These are phyloP conservation scores for Plagodis pulveraria DNA, from an alignment of 2,888 invertebrate genomes.

Conservation along the genomic window DNA sequence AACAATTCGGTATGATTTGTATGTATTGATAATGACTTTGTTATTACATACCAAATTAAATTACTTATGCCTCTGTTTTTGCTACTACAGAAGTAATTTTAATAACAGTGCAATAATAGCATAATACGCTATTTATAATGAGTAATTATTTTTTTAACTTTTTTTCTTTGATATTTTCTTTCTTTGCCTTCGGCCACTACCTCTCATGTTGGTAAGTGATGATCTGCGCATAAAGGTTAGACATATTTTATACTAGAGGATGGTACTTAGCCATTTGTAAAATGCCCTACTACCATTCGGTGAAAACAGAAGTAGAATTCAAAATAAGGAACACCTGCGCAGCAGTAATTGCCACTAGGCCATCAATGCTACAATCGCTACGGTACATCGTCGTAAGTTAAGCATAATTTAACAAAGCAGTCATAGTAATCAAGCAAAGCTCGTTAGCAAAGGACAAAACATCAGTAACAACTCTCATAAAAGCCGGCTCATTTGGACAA, in stretches of 20 bases:
- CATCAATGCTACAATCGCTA: neutral
- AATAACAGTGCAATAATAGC: too few relatives aligned
- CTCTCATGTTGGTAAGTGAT: neutral
- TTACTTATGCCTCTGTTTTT: neutral
- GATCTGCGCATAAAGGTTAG: too few relatives aligned
- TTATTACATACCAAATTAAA: conserved; percentile 3
- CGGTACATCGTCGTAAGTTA: conserved; percentile 1
- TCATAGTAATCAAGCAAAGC: conserved; percentile 21
- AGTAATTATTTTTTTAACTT: too few relatives aligned
- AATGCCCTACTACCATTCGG: too few relatives aligned
- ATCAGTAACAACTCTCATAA: conserved; percentile 31
- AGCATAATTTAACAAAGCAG: conserved; percentile 2
- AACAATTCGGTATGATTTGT: conserved; percentile 1
- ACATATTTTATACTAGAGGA: too few relatives aligned
- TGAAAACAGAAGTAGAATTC: too few relatives aligned
- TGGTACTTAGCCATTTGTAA: too few relatives aligned
- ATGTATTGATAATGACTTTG: conserved; percentile 3
- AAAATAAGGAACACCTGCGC: neutral
- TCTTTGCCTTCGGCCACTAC: too few relatives aligned
- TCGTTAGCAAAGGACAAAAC: conserved; percentile 37
- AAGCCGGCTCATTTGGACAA: conserved; percentile 45
- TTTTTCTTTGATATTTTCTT: too few relatives aligned
- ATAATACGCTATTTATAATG: too few relatives aligned
- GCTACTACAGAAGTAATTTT: too few relatives aligned
- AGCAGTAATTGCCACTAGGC: neutral